Base-by-base conservation (phyloP, 2,888 invertebrate species). In the Choreutis nemorana region DNA sequence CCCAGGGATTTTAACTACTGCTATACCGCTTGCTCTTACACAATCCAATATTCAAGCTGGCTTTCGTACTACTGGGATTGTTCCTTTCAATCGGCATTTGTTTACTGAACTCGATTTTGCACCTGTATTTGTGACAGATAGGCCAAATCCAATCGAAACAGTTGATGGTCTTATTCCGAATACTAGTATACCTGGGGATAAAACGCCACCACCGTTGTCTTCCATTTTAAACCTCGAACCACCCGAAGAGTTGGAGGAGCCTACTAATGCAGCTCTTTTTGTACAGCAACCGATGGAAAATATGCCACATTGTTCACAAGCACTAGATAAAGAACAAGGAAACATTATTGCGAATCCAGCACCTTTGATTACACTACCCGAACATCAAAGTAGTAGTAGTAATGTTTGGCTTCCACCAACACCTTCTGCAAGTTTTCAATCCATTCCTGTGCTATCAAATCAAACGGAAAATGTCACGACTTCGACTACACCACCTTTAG, bases 1-100 rank as follows among this genome's bases (percentile, higher is more conserved):
- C 10, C 14, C 26, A 16, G 18, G 26, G 6, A 16, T 26, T 12
- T 10, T 26, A 16, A 16, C 8, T 10, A 26, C 15, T 26, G 26
- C 15, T 28, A 21, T 12, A 21, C 28, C 12, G 4, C 24, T 24
- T 11, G 28, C 28, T 28, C 13, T 28, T 11, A 28, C 28, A 20
- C 28, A 14, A 10, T 4, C 1, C 8, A 28, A 28, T 20, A 20
- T 28, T 28, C 20, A 28, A 16, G 18, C 20, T 28, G 28, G 29
- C 9, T 29, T 29, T 15, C 10, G 14, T n/a, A 23, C 5, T 14
- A 23, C 29, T 23, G 29, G 29, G 15, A 29, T 29, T 9, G 8
- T 2, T 23, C 29, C 29, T 2, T 23, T 23, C 23, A 29, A 29
- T 14, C 23, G 29, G 2, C 2, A 14, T 20, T 1, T 6, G 21